Evolutionary conservation across 2,888 invertebrate genomes (phyloP), one percentile per base, ranked within the genome.

Genomic region (Drosophila prolongata): DNA sequence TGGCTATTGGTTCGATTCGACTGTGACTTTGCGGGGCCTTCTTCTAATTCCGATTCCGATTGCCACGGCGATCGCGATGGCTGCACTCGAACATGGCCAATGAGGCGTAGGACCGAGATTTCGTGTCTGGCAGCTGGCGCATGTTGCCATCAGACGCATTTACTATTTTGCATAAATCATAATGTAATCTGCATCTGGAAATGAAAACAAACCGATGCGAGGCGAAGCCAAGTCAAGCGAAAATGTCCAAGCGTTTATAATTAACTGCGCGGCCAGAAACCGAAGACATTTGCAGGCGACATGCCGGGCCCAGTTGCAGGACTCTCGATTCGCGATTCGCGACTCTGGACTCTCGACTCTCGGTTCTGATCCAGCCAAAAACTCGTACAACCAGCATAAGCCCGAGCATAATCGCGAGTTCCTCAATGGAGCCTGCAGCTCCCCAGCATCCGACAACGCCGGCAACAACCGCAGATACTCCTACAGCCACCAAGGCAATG

Each of bases 171-270:
- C 91, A 92, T 92, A 92, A 92, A 92, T 92, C 92, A 92, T 91
- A 90, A 89, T 91, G 91, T 91, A 92, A 92, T 92, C 92, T 92
- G 89, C 92, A 92, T 92, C 92, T 87, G 83, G 89, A 84, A 84
- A 87, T 85, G 83, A 87, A 84, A 84, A 83, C 87, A 87, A 84
- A 84, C 87, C 81, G 76, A 85, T 84, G 79, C 16, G 30, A 40
- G 16, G 24, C 37, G 46, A 37, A 19, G 61, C 53, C 46, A 62
- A 62, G 47, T 64, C 62, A 64, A 64, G 61, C 81, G 86, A 90
- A 91, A 90, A 90, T 91, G 91, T 91, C 91, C 91, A 91, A 91
- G 91, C 89, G 89, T 90, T 91, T 92, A 91, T 92, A 91, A 91
- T 92, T 92, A 92, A 91, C 91, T 91, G 90, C 89, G 86, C 90